Percentiles rank a stretch among this genome's conserved stretches.
Evolutionary conservation across 2,888 invertebrate genomes (phyloP).

Genomic region (Lagria hirta): DNA sequence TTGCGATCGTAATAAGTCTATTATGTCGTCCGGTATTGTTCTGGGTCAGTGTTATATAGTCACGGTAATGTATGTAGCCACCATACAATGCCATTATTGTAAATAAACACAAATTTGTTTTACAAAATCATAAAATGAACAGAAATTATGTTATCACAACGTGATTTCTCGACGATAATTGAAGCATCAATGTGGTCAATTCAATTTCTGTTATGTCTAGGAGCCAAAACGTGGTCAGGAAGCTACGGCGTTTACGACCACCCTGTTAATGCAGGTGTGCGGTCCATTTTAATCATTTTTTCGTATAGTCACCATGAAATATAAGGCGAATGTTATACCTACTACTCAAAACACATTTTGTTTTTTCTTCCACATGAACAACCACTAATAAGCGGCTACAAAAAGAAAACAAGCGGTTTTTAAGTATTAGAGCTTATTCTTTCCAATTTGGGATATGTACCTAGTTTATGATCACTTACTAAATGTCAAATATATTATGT

Average conservation of each 20-base stretch:
- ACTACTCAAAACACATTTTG: too few species aligned
- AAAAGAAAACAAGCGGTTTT: too few species aligned
- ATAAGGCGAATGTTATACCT: too few species aligned
- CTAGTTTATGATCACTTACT: too few species aligned
- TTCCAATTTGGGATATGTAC: too few species aligned
- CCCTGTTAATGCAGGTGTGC: constrained; percentile 16
- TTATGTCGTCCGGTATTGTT: constrained; percentile 31
- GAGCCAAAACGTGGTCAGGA: constrained; percentile 16
- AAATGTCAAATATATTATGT: too few species aligned
- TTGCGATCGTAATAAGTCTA: constrained; percentile 34
- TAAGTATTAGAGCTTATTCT: too few species aligned
- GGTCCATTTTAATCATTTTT: too few species aligned
- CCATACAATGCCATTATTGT: constrained; percentile 13
- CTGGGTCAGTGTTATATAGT: constrained; percentile 32
- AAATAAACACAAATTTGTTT: constrained; percentile 18
- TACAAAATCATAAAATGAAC: constrained; percentile 15
- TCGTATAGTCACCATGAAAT: too few species aligned
- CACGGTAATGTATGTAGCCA: constrained; percentile 20
- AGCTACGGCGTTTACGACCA: constrained; percentile 14
- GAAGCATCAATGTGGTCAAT: constrained; percentile 9
- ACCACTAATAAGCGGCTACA: too few species aligned
- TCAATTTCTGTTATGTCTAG: constrained; percentile 13
- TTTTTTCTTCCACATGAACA: too few species aligned
- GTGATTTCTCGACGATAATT: constrained; percentile 20
- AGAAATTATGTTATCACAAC: constrained; percentile 18